phyloP scores from a whole-genome alignment of 2,797 vertebrate species.

The Leptatherina wallacei region DNA sequence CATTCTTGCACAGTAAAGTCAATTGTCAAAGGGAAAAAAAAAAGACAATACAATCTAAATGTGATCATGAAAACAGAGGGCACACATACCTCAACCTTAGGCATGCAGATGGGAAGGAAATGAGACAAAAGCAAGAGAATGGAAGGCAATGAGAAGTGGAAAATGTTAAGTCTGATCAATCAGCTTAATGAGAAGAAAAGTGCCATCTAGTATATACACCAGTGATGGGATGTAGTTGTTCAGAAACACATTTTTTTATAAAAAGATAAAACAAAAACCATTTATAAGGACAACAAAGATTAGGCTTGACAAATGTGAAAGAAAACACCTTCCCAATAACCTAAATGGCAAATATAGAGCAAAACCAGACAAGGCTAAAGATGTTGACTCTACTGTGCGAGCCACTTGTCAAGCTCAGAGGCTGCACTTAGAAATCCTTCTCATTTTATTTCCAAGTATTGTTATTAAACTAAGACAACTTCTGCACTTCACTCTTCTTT shows the following conservation, averaged over 20 bases:
- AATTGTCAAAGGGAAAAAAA: conserved; percentile 1
- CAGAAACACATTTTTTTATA: background rate
- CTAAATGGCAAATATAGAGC: conserved; percentile 6
- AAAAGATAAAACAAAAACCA: conserved; percentile 15
- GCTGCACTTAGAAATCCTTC: too few species aligned
- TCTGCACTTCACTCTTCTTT: background rate
- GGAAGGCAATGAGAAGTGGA: conserved; percentile 53
- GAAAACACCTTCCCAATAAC: conserved; percentile 25
- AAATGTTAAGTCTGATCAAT: conserved; percentile 27
- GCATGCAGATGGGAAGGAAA: conserved; percentile 78
- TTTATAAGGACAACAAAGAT: conserved; percentile 18
- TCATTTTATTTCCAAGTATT: background rate
- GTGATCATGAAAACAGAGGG: conserved; percentile 52
- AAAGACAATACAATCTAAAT: conserved; percentile 19
- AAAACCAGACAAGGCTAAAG: too few species aligned
- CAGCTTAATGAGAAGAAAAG: conserved; percentile 29
- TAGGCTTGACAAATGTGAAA: conserved; percentile 2
- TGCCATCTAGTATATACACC: conserved; percentile 11
- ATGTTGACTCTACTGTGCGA: background rate
- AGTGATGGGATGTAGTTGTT: background rate
- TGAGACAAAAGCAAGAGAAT: conserved; percentile 68
- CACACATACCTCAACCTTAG: conserved; percentile 85
- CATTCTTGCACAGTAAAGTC: background rate
- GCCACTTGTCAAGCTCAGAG: background rate
- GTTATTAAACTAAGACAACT: background rate